Base-by-base conservation (phyloP, 2,797 vertebrate species). In the Ataeniobius toweri region DNA sequence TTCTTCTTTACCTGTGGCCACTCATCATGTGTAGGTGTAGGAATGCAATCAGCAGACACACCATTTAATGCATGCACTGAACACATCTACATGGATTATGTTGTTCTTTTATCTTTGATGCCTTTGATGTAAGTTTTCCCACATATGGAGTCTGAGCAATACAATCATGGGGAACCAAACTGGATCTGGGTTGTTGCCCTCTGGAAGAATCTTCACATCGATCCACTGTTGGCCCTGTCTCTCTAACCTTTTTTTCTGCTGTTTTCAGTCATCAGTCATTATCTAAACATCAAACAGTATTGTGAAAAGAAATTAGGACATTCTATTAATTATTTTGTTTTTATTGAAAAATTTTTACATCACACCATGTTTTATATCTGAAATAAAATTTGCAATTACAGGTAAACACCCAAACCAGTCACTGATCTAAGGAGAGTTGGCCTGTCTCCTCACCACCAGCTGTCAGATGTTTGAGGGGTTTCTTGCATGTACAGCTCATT, bases 71-170 rank as follows among this genome's bases (percentile, higher is more conserved):
- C 84, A 90, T 89, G 88, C 89, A 73, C 84, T 81, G 83, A 91
- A 86, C 88, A 86, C 86, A 84, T 86, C 78, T 77, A 84, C 83
- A 20, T 83, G 85, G 86, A 88, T 84, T 58, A 63, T 82, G 83
- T 85, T 63, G 69, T 84, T 83, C 91, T 94, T 94, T 94, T 88
- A 94, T 94, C 92, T 94, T 50, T 86, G 81, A 78, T 6, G 20
- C 79, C 88, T 93, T 94, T 94, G 92, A 94, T 89, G 92, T 91
- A 77, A 73, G 82, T 85, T 85, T 83, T 92, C 89, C 88, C 39
- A n/a, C 67, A 24, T 26, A 41, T 80, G 83, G 91, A 89, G 90
- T 88, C 89, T 69, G 75, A 80, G 83, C 84, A 90, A 78, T 84
- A 81, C 77, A 81, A 86, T 91, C 83, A 85, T 39, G 77, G 85